Evolutionary conservation across 2,888 invertebrate species (phyloP).

Genomic region (Chaetoderma sp.): DNA sequence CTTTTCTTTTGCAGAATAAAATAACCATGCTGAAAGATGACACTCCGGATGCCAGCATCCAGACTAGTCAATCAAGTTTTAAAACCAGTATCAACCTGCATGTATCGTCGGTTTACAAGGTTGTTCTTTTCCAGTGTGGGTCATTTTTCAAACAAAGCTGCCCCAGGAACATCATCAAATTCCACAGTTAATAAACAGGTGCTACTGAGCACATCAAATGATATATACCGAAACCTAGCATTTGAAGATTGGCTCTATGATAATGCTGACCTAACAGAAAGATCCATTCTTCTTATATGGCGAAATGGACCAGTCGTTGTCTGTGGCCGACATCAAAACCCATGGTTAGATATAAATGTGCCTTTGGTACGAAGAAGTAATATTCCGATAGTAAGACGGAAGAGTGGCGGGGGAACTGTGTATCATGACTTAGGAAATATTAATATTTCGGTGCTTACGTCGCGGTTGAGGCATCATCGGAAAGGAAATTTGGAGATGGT

Average conservation of each 20-base stretch:
- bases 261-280: slow-evolving; percentile 84
- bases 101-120: too few relatives aligned
- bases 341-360: slow-evolving; percentile 91
- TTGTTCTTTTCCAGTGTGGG: too few relatives aligned
- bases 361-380: slow-evolving; percentile 76
- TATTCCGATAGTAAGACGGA: slow-evolving; percentile 85
- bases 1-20: too few relatives aligned
- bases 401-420: slow-evolving; percentile 95
- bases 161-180: too few relatives aligned
- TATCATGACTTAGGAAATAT: slow-evolving; percentile 88
- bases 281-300: slow-evolving; percentile 88
- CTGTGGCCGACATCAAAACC: slow-evolving; percentile 96
- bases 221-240: slow-evolving; percentile 80
- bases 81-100: too few relatives aligned
- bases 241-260: slow-evolving; percentile 96
- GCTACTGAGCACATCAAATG: not conserved
- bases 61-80: too few relatives aligned
- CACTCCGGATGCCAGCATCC: too few relatives aligned
- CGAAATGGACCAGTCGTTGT: slow-evolving; percentile 94
- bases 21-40: too few relatives aligned
- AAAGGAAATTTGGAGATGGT: slow-evolving; percentile 89
- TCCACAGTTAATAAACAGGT: not conserved
- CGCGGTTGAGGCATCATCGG: slow-evolving; percentile 85
- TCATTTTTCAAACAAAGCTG: too few relatives aligned
- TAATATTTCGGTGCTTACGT: slow-evolving; percentile 87